Base-by-base conservation (phyloP, 2,113 vertebrate species). In the Laterallus jamaicensis region DNA sequence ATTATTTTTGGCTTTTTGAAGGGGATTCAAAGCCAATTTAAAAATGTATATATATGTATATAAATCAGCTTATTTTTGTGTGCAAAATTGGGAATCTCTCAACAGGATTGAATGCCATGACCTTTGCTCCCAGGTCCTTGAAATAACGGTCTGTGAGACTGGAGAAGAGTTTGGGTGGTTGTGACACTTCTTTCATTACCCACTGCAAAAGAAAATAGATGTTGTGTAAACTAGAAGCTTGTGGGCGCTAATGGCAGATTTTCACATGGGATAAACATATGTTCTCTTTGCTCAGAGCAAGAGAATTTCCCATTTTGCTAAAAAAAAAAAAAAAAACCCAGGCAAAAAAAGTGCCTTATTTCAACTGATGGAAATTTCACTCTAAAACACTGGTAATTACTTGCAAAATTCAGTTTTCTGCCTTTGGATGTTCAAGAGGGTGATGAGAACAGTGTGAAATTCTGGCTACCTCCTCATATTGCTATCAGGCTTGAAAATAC, bases 261-360 rank as follows among this genome's bases (percentile, higher is more conserved):
- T 93, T 95, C 95, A 95, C 94, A 95, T 90, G 90, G 87, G 90
- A 85, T 90, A 95, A 95, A 95, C 90, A 94, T 96, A 95, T 97
- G 95, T 88, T 97, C 58, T 18, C 29, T 90, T 95, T 90, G 91
- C 84, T 96, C 75, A 82, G 78, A 96, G 94, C 78, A 90, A 95
- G 50, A 0, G 0, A 87, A 90, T 95, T 95, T 93, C 91, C 89
- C 83, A 62, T 87, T 87, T 87, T 50, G 31, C 49, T 86, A 66
- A 5, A 54, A 82, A 64, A 35, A 35, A 35, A 35, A 55, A 92
- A 56, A 76, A 54, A 14, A 40, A 14, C 40, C 40, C 40, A 22
- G 49, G 20, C 49, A 49, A 49, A 49, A 49, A 49, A 49, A 10
- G 10, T 12, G 18, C n/a, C 44, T 86, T 92, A 49, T 62, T 93